Conservation (phyloP, 2,797 vertebrate genomes). For the Sebastes oblongus region DNA sequence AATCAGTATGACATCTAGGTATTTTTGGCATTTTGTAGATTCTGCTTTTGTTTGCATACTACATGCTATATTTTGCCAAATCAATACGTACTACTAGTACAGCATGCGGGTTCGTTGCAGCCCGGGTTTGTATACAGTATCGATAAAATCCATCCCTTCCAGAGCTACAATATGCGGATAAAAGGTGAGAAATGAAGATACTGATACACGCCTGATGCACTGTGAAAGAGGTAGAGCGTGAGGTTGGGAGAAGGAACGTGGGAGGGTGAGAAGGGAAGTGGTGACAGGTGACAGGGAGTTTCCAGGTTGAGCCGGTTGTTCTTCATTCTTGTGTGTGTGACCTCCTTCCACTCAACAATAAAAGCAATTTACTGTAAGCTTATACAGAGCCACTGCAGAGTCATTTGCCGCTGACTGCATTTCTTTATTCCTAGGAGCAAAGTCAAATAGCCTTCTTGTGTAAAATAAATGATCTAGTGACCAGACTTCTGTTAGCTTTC, state of each 20-base stretch:
- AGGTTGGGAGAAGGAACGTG: background rate
- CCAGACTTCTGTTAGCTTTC: background rate
- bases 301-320: slow-evolving; percentile 36
- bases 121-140: background rate
- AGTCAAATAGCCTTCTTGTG: slow-evolving; percentile 24
- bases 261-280: background rate
- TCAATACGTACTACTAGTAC: too few species aligned
- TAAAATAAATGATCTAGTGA: slow-evolving; percentile 32
- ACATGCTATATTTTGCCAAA: too few species aligned
- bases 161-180: background rate
- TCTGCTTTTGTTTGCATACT: too few species aligned
- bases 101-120: accelerated
- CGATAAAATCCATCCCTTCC: background rate
- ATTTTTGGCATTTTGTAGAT: too few species aligned
- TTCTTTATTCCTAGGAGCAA: slow-evolving; percentile 22
- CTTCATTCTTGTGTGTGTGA: slow-evolving; percentile 40
- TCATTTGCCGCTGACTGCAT: slow-evolving; percentile 24
- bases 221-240: background rate
- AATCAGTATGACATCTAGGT: too few species aligned
- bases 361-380: slow-evolving; percentile 25
- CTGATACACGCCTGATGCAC: background rate
- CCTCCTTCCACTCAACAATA: slow-evolving; percentile 33
- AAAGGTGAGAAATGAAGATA: background rate
- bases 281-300: slow-evolving; percentile 9
- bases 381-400: slow-evolving; percentile 6